Evolutionary conservation across 2,113 vertebrate species (phyloP).

Genomic region (Leptocoma aspasia): DNA sequence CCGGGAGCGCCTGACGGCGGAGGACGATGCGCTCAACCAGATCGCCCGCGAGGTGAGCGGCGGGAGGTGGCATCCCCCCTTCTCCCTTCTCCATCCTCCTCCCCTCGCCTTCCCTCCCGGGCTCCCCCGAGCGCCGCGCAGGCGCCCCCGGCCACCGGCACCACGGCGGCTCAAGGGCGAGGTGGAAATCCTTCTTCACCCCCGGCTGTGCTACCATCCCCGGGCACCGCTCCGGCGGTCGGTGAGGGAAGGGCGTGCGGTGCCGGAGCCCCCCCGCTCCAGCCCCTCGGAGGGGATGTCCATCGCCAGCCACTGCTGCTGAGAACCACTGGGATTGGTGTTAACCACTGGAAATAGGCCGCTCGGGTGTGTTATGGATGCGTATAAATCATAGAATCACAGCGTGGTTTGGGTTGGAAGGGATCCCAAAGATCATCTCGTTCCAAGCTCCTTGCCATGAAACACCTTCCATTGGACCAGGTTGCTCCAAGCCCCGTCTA

Average conservation of each 20-base stretch:
- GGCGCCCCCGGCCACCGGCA: not conserved
- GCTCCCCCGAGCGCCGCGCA: not conserved
- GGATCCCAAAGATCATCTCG: not conserved
- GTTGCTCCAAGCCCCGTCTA: not conserved
- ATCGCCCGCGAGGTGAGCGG: constrained; percentile 88
- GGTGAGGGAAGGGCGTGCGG: not conserved
- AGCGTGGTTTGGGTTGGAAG: not conserved
- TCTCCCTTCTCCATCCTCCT: not conserved
- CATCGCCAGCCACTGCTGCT: not conserved
- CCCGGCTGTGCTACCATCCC: not conserved
- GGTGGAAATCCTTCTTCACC: not conserved
- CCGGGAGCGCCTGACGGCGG: constrained; percentile 84
- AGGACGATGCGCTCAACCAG: constrained; percentile 89
- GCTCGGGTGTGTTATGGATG: not conserved
- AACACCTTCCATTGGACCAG: not conserved
- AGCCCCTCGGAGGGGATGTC: not conserved
- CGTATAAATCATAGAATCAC: not conserved
- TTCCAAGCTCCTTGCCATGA: not conserved
- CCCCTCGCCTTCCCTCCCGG: not conserved
- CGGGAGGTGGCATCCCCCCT: too few relatives aligned
- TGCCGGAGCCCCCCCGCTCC: not conserved
- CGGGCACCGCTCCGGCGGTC: not conserved
- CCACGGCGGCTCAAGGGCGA: not conserved
- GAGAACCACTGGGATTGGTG: not conserved
- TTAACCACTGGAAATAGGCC: not conserved